Evolutionary conservation across 2,797 vertebrate genomes (phyloP), one percentile per base, ranked within the genome.

Genomic region (Cichlasoma orientale): DNA sequence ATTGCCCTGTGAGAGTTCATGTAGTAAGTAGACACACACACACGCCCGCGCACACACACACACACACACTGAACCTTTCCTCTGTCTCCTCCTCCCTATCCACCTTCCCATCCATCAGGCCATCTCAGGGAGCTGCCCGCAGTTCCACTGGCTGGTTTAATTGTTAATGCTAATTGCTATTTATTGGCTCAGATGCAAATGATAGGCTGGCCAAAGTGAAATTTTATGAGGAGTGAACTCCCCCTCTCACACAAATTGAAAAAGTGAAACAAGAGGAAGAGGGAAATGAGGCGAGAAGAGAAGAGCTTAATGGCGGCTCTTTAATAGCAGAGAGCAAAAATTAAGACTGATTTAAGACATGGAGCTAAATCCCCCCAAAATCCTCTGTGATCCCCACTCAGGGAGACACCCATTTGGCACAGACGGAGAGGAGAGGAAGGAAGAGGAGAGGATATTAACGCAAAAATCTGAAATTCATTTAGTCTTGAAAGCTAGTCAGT

Each of bases 91-190:
- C 86, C 86, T 93, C 93, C 85, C 76, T 76, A 82, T 80, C 92
- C 90, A 92, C 92, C 92, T 90, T 91, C 92, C 93, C 94, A 98
- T 98, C 97, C 97, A 98, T 98, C 97, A 98, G 97, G 96, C 96
- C 97, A 98, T 98, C 96, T 96, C 92, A 95, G 97, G 97, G 97
- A 99, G 98, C 97, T 96, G 97, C 97, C 97, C 96, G 97, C 94
- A 97, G 98, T 99, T 99, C 98, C 98, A 98, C 96, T 97, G 97
- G 96, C 96, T 99, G 97, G 97, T 98, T 99, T 99, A 99, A 99
- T 99, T 99, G 98, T 99, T 99, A 99, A 99, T 98, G 97, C 97
- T 99, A 99, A 99, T 99, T 99, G 98, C 98, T 99, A 99, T 99
- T 99, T 99, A 99, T 99, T 99, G 98, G 98, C 98, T 97, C 96